These are phyloP conservation scores for Phainopepla nitens DNA, from an alignment of 2,113 vertebrate species.

Conservation along the genomic window DNA sequence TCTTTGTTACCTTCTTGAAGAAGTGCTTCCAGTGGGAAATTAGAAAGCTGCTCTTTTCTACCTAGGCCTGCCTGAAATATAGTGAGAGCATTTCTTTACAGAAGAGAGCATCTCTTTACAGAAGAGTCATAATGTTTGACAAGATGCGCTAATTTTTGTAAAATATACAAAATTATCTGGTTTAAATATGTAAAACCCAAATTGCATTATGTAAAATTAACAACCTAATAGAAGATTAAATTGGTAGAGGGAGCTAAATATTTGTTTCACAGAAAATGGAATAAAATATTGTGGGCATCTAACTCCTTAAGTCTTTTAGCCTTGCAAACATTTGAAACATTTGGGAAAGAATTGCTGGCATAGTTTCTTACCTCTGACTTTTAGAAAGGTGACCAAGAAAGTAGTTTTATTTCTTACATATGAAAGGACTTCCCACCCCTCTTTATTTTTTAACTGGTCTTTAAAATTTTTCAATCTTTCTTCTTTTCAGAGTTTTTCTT, in stretches of 20 bases:
- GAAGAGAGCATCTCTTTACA: not conserved
- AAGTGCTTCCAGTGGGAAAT: not conserved
- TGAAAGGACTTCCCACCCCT: fast-evolving
- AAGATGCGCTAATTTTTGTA: not conserved
- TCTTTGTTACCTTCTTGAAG: not conserved
- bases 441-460: not conserved
- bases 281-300: not conserved
- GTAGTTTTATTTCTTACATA: not conserved
- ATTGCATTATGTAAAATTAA: not conserved
- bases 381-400: not conserved
- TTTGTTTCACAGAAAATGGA: not conserved
- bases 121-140: not conserved
- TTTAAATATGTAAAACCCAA: not conserved
- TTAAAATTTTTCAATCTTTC: not conserved
- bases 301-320: not conserved
- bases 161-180: not conserved
- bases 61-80: not conserved
- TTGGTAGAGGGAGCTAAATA: not conserved
- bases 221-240: not conserved
- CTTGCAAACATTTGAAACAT: not conserved
- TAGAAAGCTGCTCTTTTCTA: not conserved
- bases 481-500: not conserved
- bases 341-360: not conserved
- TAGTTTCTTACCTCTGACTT: not conserved
- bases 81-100: not conserved